Conservation (phyloP, 1,140 invertebrate genomes). For the Lepidurus packardi region DNA sequence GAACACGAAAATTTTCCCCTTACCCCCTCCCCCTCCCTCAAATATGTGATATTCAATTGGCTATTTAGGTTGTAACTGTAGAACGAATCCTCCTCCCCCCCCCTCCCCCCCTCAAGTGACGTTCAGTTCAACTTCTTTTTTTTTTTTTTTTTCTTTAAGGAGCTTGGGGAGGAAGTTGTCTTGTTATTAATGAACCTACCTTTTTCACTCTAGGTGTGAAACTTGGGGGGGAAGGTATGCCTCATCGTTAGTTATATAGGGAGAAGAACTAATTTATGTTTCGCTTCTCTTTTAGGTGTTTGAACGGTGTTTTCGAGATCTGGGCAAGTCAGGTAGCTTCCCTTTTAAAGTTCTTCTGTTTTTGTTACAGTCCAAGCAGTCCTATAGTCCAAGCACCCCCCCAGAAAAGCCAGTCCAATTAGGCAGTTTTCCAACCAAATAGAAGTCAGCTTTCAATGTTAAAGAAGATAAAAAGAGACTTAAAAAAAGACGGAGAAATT, state of each 20-base stretch:
- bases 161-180: background rate
- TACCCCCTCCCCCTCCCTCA: too few species aligned
- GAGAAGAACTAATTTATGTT: background rate
- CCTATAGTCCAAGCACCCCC: too few species aligned
- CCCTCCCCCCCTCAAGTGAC: background rate
- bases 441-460: background rate
- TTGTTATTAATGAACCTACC: conserved; percentile 7
- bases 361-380: too few species aligned
- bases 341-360: too few species aligned
- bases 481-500: background rate
- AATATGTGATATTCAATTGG: too few species aligned
- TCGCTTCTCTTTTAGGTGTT: background rate
- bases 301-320: background rate
- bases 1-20: too few species aligned
- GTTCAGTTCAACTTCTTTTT: background rate
- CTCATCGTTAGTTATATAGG: background rate
- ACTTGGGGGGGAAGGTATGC: background rate
- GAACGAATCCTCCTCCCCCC: too few species aligned
- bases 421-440: conserved; percentile 1
- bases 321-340: background rate
- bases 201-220: background rate
- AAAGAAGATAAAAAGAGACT: background rate
- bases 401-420: background rate
- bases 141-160: background rate
- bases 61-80: too few species aligned